A percentile compares a stretch with the other conserved stretches of the same genome.
phyloP scores from a whole-genome alignment of 1,140 invertebrate species.

The Drosophila lowei region DNA sequence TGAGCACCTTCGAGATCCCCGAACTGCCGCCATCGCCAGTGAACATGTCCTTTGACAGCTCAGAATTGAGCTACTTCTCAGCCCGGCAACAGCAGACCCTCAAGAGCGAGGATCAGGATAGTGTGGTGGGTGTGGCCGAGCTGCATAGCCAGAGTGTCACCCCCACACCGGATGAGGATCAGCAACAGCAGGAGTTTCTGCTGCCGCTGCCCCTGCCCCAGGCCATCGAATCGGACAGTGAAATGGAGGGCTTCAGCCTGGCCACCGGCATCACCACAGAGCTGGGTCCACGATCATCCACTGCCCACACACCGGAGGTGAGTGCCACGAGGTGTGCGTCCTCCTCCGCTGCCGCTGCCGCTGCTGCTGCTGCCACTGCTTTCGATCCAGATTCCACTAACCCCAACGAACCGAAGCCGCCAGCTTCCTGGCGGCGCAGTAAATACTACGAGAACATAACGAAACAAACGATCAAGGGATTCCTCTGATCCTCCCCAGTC shows the following conservation, averaged over 20 bases:
- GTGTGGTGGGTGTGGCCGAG: conserved; percentile 65
- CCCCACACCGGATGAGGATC: conserved; percentile 69
- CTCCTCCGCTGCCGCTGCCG: conserved; percentile 24
- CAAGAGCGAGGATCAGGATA: conserved; percentile 63
- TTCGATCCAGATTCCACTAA: conserved; percentile 40
- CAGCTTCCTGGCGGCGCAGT: conserved; percentile 77
- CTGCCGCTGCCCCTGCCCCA: conserved; percentile 44
- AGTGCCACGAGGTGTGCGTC: conserved; percentile 25
- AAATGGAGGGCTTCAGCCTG: conserved; percentile 64
- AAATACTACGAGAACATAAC: conserved; percentile 84
- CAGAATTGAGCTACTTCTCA: conserved; percentile 73
- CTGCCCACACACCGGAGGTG: conserved; percentile 77
- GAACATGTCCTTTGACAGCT: conserved; percentile 81
- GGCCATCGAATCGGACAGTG: conserved; percentile 76
- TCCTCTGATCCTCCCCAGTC: conserved; percentile 55
- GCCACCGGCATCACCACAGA: conserved; percentile 56
- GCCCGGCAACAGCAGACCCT: conserved; percentile 44
- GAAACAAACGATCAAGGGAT: conserved; percentile 84
- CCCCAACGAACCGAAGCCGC: conserved; percentile 53
- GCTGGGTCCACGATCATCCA: conserved; percentile 33
- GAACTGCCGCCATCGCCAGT: conserved; percentile 66
- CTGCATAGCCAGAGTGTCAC: conserved; percentile 76
- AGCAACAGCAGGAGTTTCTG: conserved; percentile 29
- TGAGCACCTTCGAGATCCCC: conserved; percentile 73
- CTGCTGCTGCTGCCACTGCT: conserved; percentile 11